Evolutionary conservation across 2,888 invertebrate genomes (phyloP).

Genomic region (Nemurella pictetii): DNA sequence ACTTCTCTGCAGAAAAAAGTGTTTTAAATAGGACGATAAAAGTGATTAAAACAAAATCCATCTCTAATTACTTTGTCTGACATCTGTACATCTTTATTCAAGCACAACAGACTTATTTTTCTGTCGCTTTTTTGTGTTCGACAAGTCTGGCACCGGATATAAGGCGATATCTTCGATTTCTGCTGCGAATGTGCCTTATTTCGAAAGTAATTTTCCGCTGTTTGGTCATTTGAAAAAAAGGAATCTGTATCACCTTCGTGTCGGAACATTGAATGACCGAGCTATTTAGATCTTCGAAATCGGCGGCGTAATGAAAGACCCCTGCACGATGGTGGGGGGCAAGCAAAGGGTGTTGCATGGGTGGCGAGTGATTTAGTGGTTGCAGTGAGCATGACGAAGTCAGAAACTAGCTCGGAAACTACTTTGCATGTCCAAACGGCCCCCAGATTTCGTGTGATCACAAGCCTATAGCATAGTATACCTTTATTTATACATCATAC

Average conservation of each 20-base stretch:
- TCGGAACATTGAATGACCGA: constrained; percentile 12
- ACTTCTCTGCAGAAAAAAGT: not conserved
- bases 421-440: constrained; percentile 35
- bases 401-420: constrained; percentile 17
- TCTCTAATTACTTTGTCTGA: constrained; percentile 12
- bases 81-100: constrained; percentile 13
- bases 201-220: constrained; percentile 37
- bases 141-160: not conserved
- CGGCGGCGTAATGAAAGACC: not conserved
- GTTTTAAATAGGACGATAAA: not conserved
- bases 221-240: constrained; percentile 37
- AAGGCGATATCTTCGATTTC: not conserved
- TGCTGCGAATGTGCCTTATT: constrained; percentile 21
- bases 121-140: not conserved
- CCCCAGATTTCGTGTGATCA: constrained; percentile 29
- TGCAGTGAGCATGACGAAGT: constrained; percentile 39
- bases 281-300: not conserved
- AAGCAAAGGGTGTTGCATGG: not conserved
- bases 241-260: constrained; percentile 20
- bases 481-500: not conserved
- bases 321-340: not conserved
- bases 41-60: not conserved
- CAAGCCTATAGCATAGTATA: not conserved
- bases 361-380: constrained; percentile 32
- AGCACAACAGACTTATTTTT: not conserved